These are phyloP conservation scores for Temnothorax curvispinosus DNA, from an alignment of 1,140 invertebrate species.

Conservation along the genomic window DNA sequence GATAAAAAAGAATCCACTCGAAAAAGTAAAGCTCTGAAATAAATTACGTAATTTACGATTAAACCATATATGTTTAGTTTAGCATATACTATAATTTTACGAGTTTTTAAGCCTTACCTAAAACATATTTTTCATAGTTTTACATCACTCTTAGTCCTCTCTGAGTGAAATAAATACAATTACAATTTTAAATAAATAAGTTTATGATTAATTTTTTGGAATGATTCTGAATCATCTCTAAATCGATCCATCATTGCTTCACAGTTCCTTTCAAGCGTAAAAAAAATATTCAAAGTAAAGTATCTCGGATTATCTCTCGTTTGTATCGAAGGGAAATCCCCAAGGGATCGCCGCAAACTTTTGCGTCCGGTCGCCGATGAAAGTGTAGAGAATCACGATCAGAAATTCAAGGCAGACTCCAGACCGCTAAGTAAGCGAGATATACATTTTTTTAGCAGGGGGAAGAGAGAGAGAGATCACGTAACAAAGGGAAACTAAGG, in stretches of 20 bases:
- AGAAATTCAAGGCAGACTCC: slow-evolving; percentile 33
- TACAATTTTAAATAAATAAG: background rate
- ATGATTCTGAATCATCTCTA: background rate
- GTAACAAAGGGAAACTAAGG: slow-evolving; percentile 9
- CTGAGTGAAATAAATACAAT: background rate
- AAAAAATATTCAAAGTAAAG: slow-evolving; percentile 16
- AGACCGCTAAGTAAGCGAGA: slow-evolving; percentile 38
- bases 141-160: background rate
- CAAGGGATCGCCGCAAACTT: slow-evolving; percentile 55
- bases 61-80: background rate
- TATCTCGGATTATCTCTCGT: slow-evolving; percentile 18
- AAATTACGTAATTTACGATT: background rate
- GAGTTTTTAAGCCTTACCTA: background rate
- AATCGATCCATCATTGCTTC: slow-evolving; percentile 36
- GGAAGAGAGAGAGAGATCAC: slow-evolving; percentile 24
- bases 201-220: background rate
- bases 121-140: background rate
- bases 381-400: slow-evolving; percentile 50
- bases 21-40: background rate
- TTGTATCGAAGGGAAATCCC: background rate
- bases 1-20: background rate
- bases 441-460: slow-evolving; percentile 1
- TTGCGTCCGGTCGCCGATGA: slow-evolving; percentile 62
- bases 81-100: background rate
- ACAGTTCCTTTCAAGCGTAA: background rate